phyloP scores from a whole-genome alignment of 2,888 invertebrate species.

The Archips crataeganus region DNA sequence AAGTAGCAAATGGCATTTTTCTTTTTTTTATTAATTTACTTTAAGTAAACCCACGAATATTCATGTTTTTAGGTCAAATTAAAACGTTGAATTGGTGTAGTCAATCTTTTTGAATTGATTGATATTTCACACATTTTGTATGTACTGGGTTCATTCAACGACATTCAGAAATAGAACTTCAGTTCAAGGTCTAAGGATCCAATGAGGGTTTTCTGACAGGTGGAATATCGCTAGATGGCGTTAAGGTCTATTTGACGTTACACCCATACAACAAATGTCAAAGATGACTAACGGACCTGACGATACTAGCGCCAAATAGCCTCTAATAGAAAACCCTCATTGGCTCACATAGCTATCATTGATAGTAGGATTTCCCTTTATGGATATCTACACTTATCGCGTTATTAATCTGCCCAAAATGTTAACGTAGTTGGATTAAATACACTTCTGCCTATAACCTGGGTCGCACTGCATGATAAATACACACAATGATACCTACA shows the following conservation, averaged over 20 bases:
- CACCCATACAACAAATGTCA: no score
- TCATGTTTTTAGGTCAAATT: not conserved
- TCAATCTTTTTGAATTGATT: no score
- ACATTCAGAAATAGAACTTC: slow-evolving; percentile 2
- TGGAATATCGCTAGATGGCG: no score
- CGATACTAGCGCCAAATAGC: no score
- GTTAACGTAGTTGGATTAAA: not conserved
- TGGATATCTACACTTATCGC: slow-evolving; percentile 1
- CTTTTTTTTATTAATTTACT: not conserved
- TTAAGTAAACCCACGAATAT: not conserved
- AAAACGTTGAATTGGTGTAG: not conserved
- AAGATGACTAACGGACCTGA: no score
- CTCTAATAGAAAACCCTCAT: no score
- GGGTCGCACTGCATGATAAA: no score
- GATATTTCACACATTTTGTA: no score
- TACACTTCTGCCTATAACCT: not conserved
- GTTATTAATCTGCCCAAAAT: not conserved
- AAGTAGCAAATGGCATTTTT: not conserved
- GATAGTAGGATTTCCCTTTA: slow-evolving; percentile 2
- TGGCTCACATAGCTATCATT: not conserved
- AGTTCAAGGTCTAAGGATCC: not conserved
- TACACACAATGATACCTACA: no score
- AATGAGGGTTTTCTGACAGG: no score
- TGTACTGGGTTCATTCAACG: not conserved
- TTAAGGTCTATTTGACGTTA: no score